Evolutionary conservation across 2,888 invertebrate species (phyloP).

Genomic region (Taenaris catops): DNA sequence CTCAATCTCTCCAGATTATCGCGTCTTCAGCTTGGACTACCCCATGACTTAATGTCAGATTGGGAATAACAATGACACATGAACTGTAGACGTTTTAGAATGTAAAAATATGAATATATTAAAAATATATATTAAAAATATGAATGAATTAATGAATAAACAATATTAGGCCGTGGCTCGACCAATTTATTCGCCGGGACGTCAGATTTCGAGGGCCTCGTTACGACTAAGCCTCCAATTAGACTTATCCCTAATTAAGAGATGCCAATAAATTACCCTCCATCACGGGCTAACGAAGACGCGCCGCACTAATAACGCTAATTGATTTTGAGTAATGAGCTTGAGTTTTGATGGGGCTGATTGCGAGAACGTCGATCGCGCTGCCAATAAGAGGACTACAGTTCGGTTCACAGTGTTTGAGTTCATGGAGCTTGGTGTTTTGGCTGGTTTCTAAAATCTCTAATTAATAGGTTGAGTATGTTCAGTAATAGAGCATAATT

Average conservation of each 20-base stretch:
- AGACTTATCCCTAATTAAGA: slow-evolving; percentile 82
- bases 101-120: no score
- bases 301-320: slow-evolving; percentile 78
- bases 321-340: slow-evolving; percentile 81
- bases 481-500: slow-evolving; percentile 15
- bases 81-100: no score
- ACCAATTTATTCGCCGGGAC: slow-evolving; percentile 77
- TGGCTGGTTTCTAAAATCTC: slow-evolving; percentile 19
- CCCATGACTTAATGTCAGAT: no score
- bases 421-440: slow-evolving; percentile 12
- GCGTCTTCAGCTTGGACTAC: no score
- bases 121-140: no score
- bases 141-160: no score
- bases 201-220: slow-evolving; percentile 80
- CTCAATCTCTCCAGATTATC: no score
- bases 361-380: slow-evolving; percentile 53
- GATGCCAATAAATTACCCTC: slow-evolving; percentile 82
- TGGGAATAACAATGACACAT: no score
- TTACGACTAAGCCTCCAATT: slow-evolving; percentile 81
- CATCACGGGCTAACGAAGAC: slow-evolving; percentile 80
- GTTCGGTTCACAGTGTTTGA: slow-evolving; percentile 13
- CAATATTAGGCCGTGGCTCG: slow-evolving; percentile 41
- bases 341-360: slow-evolving; percentile 76
- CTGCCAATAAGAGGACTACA: slow-evolving; percentile 21
- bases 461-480: slow-evolving; percentile 16